phyloP scores from a whole-genome alignment of 2,888 invertebrate species.

The Thelaira solivaga region DNA sequence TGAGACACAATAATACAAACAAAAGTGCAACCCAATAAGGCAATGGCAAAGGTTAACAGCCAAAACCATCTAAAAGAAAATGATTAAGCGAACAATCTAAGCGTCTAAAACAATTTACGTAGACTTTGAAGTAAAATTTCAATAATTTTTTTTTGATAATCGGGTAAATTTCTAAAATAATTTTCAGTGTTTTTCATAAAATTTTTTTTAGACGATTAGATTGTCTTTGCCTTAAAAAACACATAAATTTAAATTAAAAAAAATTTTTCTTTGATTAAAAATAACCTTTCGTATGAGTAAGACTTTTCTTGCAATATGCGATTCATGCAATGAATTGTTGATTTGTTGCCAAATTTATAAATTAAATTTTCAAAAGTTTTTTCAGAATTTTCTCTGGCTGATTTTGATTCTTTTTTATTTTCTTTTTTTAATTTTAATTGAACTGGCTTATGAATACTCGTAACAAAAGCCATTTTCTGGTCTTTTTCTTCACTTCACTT shows the following conservation, averaged over 20 bases:
- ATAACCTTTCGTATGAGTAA: slow-evolving; percentile 65
- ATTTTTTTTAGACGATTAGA: too few relatives aligned
- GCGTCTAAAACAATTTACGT: too few relatives aligned
- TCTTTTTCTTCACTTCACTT: too few relatives aligned
- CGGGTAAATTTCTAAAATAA: too few relatives aligned
- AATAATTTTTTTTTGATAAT: too few relatives aligned
- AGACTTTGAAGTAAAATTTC: too few relatives aligned
- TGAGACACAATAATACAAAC: slow-evolving; percentile 72
- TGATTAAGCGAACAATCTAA: neutral
- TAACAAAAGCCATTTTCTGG: too few relatives aligned
- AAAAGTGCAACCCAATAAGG: slow-evolving; percentile 71
- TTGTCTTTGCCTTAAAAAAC: too few relatives aligned
- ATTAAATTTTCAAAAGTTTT: slow-evolving; percentile 65
- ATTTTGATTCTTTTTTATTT: neutral
- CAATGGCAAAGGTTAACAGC: slow-evolving; percentile 69
- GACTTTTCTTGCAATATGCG: slow-evolving; percentile 67
- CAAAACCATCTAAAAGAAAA: slow-evolving; percentile 71
- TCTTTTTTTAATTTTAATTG: neutral
- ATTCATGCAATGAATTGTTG: slow-evolving; percentile 73
- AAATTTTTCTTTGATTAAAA: too few relatives aligned
- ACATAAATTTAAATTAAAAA: too few relatives aligned
- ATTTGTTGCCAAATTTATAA: slow-evolving; percentile 69
- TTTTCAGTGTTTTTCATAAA: too few relatives aligned
- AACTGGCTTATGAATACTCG: too few relatives aligned
- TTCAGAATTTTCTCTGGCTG: neutral